A percentile compares a stretch with the other conserved stretches of the same genome.
These are phyloP conservation scores for Formica selysi DNA, from an alignment of 1,140 invertebrate species.

Conservation along the genomic window DNA sequence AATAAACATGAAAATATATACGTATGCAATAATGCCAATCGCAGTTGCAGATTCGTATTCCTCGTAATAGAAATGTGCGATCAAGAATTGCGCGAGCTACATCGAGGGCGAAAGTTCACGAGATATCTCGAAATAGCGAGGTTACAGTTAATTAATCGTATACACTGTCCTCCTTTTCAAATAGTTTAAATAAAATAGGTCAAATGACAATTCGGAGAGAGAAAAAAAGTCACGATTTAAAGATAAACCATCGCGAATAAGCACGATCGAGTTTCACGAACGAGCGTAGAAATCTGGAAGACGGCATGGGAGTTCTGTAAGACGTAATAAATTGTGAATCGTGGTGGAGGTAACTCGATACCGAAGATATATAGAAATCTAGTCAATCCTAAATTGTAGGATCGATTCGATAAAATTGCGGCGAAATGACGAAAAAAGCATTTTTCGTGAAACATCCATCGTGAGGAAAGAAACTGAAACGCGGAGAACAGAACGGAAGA, in stretches of 20 bases:
- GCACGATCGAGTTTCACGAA: background rate
- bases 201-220: background rate
- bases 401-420: constrained; percentile 30
- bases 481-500: background rate
- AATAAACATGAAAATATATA: background rate
- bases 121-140: constrained; percentile 4
- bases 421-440: background rate
- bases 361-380: background rate
- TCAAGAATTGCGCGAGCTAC: background rate
- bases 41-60: background rate
- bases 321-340: constrained; percentile 29
- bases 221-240: background rate
- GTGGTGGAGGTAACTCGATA: constrained; percentile 13
- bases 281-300: background rate
- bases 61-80: background rate
- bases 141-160: background rate
- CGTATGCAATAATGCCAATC: background rate
- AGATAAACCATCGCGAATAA: constrained; percentile 3
- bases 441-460: background rate
- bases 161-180: background rate
- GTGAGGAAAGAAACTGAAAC: background rate
- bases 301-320: background rate
- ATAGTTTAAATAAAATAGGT: background rate
- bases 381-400: constrained; percentile 29
- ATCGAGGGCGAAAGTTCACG: constrained; percentile 43